Conservation (phyloP, 2,113 vertebrate species). For the Martes martes region DNA sequence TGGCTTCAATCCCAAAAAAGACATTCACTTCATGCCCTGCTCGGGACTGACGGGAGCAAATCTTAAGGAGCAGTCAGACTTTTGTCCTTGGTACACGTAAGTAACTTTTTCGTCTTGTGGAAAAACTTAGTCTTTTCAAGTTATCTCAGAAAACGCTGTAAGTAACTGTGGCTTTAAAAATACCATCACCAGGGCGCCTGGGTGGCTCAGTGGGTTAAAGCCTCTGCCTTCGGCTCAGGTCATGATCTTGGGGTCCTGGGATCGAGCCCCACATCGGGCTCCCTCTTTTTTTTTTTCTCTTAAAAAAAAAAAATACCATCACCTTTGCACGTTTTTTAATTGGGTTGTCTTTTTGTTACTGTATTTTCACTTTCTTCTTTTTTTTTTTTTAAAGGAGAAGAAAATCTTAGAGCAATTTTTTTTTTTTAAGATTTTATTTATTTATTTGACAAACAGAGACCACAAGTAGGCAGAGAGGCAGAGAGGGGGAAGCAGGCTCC, state of each 20-base stretch:
- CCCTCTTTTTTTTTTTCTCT: too few relatives aligned
- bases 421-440: too few relatives aligned
- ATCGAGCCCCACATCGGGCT: too few relatives aligned
- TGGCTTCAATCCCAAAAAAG: slow-evolving; percentile 99
- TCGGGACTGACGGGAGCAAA: slow-evolving; percentile 98
- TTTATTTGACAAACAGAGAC: too few relatives aligned
- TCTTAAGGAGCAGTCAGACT: slow-evolving; percentile 93
- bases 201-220: too few relatives aligned
- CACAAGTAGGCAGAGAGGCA: too few relatives aligned
- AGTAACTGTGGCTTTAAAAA: slow-evolving; percentile 16
- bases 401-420: too few relatives aligned
- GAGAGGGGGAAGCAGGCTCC: too few relatives aligned
- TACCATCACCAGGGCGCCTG: background rate
- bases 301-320: background rate
- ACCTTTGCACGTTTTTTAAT: background rate
- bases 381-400: too few relatives aligned
- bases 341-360: background rate
- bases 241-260: too few relatives aligned
- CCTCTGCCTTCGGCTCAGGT: too few relatives aligned
- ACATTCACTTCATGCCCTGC: slow-evolving; percentile 99
- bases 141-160: background rate
- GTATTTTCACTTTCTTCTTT: background rate
- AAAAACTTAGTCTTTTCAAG: background rate
- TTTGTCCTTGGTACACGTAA: slow-evolving; percentile 98
- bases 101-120: slow-evolving; percentile 73